Evolutionary conservation across 2,113 vertebrate genomes (phyloP).

Genomic region (Phalacrocorax aristotelis): DNA sequence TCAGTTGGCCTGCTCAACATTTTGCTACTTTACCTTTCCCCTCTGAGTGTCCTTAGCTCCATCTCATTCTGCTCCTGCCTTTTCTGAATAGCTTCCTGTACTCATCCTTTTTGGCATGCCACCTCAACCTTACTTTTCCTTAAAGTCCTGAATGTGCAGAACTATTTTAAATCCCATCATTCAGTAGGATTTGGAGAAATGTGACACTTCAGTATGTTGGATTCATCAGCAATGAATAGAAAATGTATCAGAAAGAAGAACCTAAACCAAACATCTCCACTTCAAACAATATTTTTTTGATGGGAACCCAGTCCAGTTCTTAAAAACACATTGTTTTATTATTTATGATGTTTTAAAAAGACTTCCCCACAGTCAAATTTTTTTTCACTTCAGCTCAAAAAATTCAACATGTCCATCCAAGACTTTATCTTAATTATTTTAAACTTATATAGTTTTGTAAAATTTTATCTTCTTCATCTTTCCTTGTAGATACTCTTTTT

Average conservation of each 20-base stretch:
- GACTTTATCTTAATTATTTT: background rate
- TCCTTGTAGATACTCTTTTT: background rate
- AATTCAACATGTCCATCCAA: background rate
- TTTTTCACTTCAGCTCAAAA: background rate
- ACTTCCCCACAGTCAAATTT: background rate
- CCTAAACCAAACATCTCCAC: background rate
- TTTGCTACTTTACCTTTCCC: background rate
- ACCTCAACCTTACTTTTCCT: background rate
- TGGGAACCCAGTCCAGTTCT: background rate
- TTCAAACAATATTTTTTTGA: background rate
- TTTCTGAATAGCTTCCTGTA: background rate
- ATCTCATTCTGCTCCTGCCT: background rate
- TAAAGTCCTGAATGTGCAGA: no score
- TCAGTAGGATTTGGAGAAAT: background rate
- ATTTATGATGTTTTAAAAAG: background rate
- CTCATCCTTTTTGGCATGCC: background rate
- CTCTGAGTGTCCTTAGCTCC: background rate
- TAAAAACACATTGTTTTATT: background rate
- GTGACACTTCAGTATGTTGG: background rate
- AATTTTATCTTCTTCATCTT: background rate
- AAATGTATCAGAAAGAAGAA: background rate
- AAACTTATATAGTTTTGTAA: background rate
- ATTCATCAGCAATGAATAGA: background rate
- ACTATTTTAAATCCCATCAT: background rate
- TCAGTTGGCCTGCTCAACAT: constrained; percentile 12